These are phyloP conservation scores for Corythornis cristatus DNA, from an alignment of 2,113 vertebrate species.

Conservation along the genomic window DNA sequence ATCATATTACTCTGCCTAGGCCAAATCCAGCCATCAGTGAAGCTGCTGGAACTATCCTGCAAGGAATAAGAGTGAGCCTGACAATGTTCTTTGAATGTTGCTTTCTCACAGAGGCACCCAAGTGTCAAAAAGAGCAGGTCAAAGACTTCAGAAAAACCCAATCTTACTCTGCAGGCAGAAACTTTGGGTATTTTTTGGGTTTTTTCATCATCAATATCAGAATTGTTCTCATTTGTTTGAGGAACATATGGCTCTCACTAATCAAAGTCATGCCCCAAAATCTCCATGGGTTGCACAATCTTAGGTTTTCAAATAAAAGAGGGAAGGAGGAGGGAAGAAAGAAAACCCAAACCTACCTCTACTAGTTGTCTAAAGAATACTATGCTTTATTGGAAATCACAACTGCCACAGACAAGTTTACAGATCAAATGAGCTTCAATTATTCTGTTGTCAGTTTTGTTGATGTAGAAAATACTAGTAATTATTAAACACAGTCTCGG, in stretches of 20 bases:
- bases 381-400: background rate
- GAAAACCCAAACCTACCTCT: background rate
- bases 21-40: background rate
- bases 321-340: background rate
- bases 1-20: background rate
- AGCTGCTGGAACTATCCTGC: background rate
- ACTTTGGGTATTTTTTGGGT: background rate
- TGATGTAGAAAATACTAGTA: background rate
- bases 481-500: background rate
- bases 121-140: background rate
- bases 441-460: background rate
- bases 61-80: background rate
- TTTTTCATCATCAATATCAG: background rate
- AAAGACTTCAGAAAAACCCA: background rate
- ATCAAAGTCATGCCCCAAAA: background rate
- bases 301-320: background rate
- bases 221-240: background rate
- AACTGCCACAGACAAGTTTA: background rate
- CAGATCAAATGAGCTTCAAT: background rate
- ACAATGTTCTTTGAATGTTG: background rate
- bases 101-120: background rate
- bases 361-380: background rate
- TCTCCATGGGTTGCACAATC: background rate
- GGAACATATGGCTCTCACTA: background rate
- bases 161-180: background rate